These are phyloP conservation scores for Apodemia hepburni DNA, from an alignment of 2,888 invertebrate species.

Conservation along the genomic window DNA sequence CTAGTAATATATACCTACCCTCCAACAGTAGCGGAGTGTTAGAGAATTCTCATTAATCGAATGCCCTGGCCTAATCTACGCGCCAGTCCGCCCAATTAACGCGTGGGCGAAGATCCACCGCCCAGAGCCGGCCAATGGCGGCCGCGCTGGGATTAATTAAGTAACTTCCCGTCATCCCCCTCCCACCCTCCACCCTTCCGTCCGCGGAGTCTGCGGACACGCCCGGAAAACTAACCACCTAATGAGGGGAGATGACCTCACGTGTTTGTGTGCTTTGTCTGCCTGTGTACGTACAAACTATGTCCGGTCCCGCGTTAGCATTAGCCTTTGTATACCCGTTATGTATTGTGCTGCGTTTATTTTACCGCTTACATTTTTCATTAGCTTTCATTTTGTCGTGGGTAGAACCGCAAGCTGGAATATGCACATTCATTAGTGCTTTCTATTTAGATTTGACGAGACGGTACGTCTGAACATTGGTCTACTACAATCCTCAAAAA, in stretches of 20 bases:
- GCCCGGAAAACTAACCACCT: constrained; percentile 80
- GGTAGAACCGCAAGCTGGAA: background rate
- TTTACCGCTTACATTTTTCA: constrained; percentile 27
- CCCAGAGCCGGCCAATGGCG: constrained; percentile 75
- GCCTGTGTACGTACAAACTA: constrained; percentile 52
- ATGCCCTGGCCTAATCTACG: constrained; percentile 55
- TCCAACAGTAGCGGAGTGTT: constrained; percentile 37
- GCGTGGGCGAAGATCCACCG: constrained; percentile 72
- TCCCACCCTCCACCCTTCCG: constrained; percentile 45
- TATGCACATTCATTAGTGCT: background rate
- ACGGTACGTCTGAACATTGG: too few species aligned
- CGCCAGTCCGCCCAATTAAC: constrained; percentile 75
- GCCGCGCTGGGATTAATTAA: constrained; percentile 78
- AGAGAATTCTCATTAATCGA: constrained; percentile 64
- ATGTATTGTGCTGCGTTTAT: constrained; percentile 42
- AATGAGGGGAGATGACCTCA: constrained; percentile 80
- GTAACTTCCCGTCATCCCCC: constrained; percentile 64
- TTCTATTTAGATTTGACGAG: background rate
- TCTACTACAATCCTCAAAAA: too few species aligned
- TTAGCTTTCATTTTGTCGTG: constrained; percentile 29
- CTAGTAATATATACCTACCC: constrained; percentile 27
- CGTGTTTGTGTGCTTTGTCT: constrained; percentile 63
- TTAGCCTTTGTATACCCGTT: constrained; percentile 66
- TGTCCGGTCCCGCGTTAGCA: constrained; percentile 45
- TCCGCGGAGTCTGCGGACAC: constrained; percentile 75